Base-by-base conservation (phyloP, 1,140 invertebrate species). In the Lanistes nyassanus region DNA sequence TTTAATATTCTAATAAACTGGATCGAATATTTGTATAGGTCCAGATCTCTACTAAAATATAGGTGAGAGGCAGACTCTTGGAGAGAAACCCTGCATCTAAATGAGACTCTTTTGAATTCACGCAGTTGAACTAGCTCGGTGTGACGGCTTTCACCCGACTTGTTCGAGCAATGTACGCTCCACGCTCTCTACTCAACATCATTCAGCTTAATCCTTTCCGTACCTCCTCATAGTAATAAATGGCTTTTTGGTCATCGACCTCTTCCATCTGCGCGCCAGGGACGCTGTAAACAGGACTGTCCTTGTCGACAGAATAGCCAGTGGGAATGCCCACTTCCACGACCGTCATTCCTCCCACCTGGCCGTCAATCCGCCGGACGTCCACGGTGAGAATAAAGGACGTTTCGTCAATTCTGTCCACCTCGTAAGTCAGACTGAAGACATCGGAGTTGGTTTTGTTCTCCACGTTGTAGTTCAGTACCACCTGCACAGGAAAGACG, bases 191-290 rank as follows among this genome's bases (percentile, higher is more conserved):
- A 26, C 11, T 34, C 23, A 23, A 0, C 65, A 23, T 39, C 19
- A n/a, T 7, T 36, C 3, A 67, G 11, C 26, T 42, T 9, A 67
- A 67, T 19, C 21, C 2, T 36, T 23, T 36, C 7, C n/a, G 60
- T 79, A 90, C 88, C 83, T 87, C 83, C 80, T 96, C 94, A 84
- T 96, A 96, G 83, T 96, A 96, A 23, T 96, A 90, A 36, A 95
- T 90, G 51, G 96, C 92, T 82, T 93, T 93, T 4, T 94, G 94
- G 76, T 94, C 92, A 13, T 92, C 92, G 0, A 93, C 94, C 88
- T 96, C 95, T 1, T 95, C 93, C 80, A 93, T 91, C 86, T 95
- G 95, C 3, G 96, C 93, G 74, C 93, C 91, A 26, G 31, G 26
- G n/a, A 80, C 9, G 42, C 74, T 37, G 26, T 53, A 75, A 0